Evolutionary conservation across 2,888 invertebrate species (phyloP), one percentile per base, ranked within the genome.

Genomic region (Tetramorium bicarinatum): DNA sequence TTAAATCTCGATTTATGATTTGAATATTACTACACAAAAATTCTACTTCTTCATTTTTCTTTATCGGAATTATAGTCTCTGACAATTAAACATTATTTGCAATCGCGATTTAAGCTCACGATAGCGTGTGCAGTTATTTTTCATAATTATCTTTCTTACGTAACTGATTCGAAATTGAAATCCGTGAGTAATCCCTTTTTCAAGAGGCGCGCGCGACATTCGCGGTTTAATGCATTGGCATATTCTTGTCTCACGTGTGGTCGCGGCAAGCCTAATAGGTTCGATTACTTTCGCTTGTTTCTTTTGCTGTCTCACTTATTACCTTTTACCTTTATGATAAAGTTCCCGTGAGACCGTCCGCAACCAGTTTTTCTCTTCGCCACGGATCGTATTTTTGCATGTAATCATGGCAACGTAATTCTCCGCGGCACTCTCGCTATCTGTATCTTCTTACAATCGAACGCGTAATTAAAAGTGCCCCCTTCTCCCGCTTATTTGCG

Each of bases 1-100:
- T 87, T 82, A 85, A 85, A 85, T 89, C 80, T 86, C 74, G 85
- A 88, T 87, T 89, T 88, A 84, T 86, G 84, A 72, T 67, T 77
- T 66, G 79, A 81, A 62, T 82, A 82, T 84, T 83, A 83, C 69
- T 62, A 62, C 56, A 66, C 29, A 80, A 84, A 79, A 59, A 59
- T 82, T 47, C 2, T 15, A 54, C 41, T 21, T 2, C 67, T 34
- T 61, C 67, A 41, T 61, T 47, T 6, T 56, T 29, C n/a, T 38
- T 8, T 29, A 15, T 21, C 34, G 11, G 3, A 11, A 25, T 52
- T 3, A 25, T 25, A 13, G n/a, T 69, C 18, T 9, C 7, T 18
- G 21, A 34, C 34, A 54, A 61, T 79, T 71, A 34, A 44, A 71
- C 21, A 15, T 67, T 8, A 11, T 52, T 52, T 11, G 29, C 9